Percentiles rank a stretch among this genome's conserved stretches.
phyloP scores from a whole-genome alignment of 1,140 invertebrate genomes.

The Kradibia gibbosae region DNA sequence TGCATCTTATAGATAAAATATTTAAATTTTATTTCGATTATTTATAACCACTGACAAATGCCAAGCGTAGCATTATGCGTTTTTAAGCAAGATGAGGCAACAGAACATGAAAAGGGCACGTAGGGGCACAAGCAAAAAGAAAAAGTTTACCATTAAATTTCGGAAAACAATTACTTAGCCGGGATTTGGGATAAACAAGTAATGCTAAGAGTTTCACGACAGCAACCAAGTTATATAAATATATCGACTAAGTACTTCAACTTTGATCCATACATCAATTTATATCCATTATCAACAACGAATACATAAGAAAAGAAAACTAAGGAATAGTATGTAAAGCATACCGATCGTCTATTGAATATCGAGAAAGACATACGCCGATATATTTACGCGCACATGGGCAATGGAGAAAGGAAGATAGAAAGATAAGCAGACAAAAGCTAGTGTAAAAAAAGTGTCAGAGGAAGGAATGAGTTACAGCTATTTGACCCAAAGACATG shows the following conservation, averaged over 20 bases:
- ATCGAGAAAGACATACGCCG: not conserved
- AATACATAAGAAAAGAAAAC: not conserved
- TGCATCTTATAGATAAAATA: no score
- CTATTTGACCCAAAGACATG: conserved; percentile 57
- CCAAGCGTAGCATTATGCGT: not conserved
- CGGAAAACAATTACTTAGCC: conserved; percentile 30
- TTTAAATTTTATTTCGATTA: no score
- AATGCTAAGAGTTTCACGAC: not conserved
- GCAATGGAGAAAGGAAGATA: not conserved
- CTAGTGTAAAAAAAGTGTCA: not conserved
- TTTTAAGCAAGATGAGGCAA: not conserved
- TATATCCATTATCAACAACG: not conserved
- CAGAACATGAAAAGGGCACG: not conserved
- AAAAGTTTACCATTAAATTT: not conserved
- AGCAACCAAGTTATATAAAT: not conserved
- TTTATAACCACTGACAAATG: not conserved
- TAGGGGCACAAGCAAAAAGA: not conserved
- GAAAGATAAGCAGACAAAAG: not conserved
- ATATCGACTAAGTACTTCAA: not conserved
- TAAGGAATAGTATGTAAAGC: not conserved
- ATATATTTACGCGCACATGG: no score
- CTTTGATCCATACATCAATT: not conserved
- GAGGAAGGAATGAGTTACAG: conserved; percentile 57
- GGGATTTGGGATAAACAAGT: not conserved
- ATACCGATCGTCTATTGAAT: not conserved